Conservation (phyloP, 1,140 invertebrate genomes). For the Spodoptera frugiperda region DNA sequence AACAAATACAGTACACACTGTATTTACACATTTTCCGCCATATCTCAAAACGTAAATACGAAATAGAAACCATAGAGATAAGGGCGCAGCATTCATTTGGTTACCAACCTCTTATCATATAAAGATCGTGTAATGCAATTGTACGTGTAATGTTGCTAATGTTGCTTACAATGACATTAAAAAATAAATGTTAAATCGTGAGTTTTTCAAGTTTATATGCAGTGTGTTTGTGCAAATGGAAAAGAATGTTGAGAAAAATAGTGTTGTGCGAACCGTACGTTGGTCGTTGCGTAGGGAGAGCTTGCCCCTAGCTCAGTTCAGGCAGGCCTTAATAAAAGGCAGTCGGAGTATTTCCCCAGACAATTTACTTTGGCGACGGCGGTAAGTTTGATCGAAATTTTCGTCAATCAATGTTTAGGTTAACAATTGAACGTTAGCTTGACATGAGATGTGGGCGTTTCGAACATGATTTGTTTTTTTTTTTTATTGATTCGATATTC, state of each 20-base stretch:
- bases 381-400: slow-evolving; percentile 61
- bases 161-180: background rate
- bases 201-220: background rate
- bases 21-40: slow-evolving; percentile 56
- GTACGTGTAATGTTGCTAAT: slow-evolving; percentile 23
- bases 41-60: slow-evolving; percentile 63
- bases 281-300: slow-evolving; percentile 73
- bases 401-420: background rate
- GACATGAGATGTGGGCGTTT: slow-evolving; percentile 20
- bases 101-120: slow-evolving; percentile 43
- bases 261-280: slow-evolving; percentile 47
- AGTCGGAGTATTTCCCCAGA: slow-evolving; percentile 66
- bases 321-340: slow-evolving; percentile 70
- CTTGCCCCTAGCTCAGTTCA: slow-evolving; percentile 69
- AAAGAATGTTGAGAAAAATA: slow-evolving; percentile 18
- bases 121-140: slow-evolving; percentile 48
- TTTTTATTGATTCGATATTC: slow-evolving; percentile 9
- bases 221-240: slow-evolving; percentile 33
- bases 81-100: slow-evolving; percentile 50
- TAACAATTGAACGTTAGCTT: slow-evolving; percentile 11
- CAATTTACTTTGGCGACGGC: slow-evolving; percentile 62
- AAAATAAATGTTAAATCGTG: slow-evolving; percentile 16
- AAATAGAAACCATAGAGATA: slow-evolving; percentile 57
- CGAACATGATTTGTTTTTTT: slow-evolving; percentile 7
- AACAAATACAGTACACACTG: slow-evolving; percentile 33